Base-by-base conservation (phyloP, 2,888 invertebrate genomes). In the Abrostola triplasia region DNA sequence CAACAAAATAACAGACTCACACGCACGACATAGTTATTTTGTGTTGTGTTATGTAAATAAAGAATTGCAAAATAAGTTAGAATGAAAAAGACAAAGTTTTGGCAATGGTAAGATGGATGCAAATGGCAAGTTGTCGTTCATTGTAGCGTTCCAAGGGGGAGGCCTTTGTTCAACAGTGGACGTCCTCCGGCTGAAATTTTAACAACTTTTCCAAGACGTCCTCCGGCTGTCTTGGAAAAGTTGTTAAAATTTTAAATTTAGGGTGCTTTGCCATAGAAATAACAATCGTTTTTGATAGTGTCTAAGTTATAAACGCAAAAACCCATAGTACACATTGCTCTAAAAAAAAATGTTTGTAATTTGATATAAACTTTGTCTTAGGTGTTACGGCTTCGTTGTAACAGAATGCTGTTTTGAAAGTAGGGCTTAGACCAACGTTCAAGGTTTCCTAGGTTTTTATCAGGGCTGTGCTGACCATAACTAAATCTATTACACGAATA, bases 351-450 rank as follows among this genome's bases (percentile, higher is more conserved):
- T n/a, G n/a, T n/a, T n/a, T n/a, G n/a, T n/a, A n/a, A n/a, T n/a
- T 24, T 47, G 9, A 24, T 47, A 35, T 24, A 35, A 13, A 13
- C 5, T 58, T 4, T 53, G 41, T 38, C 12, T 6, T 55, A 9
- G 42, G 52, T 10, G 37, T 50, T 13, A 35, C 50, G 37, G 8
- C 13, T 6, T 44, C 37, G 37, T 56, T 36, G 54, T 54, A 59
- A 57, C 12, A 61, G 49, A 74, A 71, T 77, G 60, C 47, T 60
- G 55, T 58, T 65, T 79, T 64, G 73, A 79, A 77, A 73, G 80
- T 79, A 47, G 40, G 10, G 50, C 41, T 59, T 64, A 72, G 52
- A 68, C 10, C 37, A 36, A 41, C 2, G 36, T 0, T 47, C 76
- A 72, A 72, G 72, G 71, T 64, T 35, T 47, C n/a, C 7, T 35